Base-by-base conservation (phyloP, 2,113 vertebrate genomes). In the Cepphus grylle region DNA sequence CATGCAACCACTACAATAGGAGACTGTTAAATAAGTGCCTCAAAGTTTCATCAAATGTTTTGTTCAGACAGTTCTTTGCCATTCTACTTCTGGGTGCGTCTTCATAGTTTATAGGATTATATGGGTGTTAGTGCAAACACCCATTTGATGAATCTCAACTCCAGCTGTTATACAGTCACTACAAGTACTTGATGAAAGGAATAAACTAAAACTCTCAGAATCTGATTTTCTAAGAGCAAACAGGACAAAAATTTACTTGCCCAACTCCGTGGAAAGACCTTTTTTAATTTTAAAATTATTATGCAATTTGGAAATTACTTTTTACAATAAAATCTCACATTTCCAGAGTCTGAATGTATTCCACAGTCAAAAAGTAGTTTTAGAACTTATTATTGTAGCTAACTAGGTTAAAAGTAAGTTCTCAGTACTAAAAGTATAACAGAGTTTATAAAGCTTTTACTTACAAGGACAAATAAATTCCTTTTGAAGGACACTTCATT, bases 131-230 rank as follows among this genome's bases (percentile, higher is more conserved):
- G 63, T 32, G 43, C 70, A 87, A 96, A 93, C 69, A 89, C 4
- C 25, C 77, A 81, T 92, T 69, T 87, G 77, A 92, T 81, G 42
- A 65, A 76, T 82, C 97, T 85, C 84, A 95, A 70, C 70, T 93
- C 96, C 94, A 96, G 93, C 70, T 96, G 88, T 87, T 95, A 91
- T 61, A 92, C 43, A 89, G 70, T 81, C 74, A 89, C 61, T 45
- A 76, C 61, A 85, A 82, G 65, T 58, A 65, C 43, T 45, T 67
- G 65, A 92, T 85, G 43, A 95, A 94, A 96, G 47, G 58, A 88
- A 84, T 81, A 69, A 81, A 69, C 47, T 45, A 17, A 19, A 92
- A 55, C 69, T 94, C 72, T 38, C 27, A 79, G 70, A 65, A 87
- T 36, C 29, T 53, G 25, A 59, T 88, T 94, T 90, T 87, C 58